Evolutionary conservation across 2,888 invertebrate species (phyloP), one percentile per base, ranked within the genome.

Genomic region (Pollenia griseotomentosa): DNA sequence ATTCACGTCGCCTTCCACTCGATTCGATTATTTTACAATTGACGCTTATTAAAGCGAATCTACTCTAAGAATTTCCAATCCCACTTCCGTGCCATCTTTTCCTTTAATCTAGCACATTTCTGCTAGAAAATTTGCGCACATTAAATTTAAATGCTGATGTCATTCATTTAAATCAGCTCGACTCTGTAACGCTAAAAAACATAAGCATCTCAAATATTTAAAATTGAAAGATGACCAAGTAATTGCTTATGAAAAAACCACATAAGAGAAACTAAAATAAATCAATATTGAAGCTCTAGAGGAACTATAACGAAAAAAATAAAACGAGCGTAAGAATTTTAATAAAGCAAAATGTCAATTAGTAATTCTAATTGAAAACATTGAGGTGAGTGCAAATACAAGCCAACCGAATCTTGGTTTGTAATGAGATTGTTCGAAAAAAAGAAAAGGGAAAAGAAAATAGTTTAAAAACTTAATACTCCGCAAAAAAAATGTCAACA

Each of bases 111-210:
- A 40, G 2, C 53, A 63, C 66, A 71, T 53, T 33, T 9, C 74
- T 23, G 73, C 51, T 19, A 70, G 61, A 73, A 53, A 81, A 73
- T 81, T 48, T 81, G 77, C 84, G 55, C 61, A 84, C 63, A 85
- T 85, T 85, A 85, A 55, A 16, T 73, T 82, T 86, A 65, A 74
- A 65, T 75, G 75, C 75, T 83, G 70, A 87, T 83, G 87, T 85
- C 87, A 83, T 87, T 78, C 70, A 87, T 81, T 80, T 79, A 86
- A 80, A 86, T 79, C 83, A 83, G 65, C 70, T 86, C 51, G 23
- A 51, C 19, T 81, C 59, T 74, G 16, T 66, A 33, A 55, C 53
- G 75, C 40, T 42, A 16, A 44, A 42, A 61, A 61, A 10, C 51
- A 55, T 5, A 19, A 57, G 48, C 14, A 65, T 66, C 65, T 55